Evolutionary conservation across 92 coral and sea anemone genomes (phyloP), one percentile per base, ranked within the genome.

Genomic region (Anthopleura xanthogrammica): DNA sequence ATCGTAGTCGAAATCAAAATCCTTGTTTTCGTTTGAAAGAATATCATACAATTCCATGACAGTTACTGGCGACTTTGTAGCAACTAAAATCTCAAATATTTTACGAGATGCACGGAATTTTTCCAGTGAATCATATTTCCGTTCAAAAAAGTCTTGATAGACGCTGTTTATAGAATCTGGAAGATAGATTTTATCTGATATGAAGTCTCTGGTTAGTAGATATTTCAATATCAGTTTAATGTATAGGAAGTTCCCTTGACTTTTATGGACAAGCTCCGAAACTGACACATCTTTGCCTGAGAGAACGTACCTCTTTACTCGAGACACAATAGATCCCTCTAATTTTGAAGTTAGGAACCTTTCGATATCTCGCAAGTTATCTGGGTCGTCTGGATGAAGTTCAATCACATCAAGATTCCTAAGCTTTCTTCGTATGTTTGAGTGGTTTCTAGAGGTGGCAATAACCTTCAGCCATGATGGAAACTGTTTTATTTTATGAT

Each of bases 191-290:
- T 81, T 74, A 52, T 84, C 87, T 3, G 52, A 55, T 3, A 77
- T 11, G 24, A 68, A 62, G 72, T 64, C 50, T 22, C 82, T 75
- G 3, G 77, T 43, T 50, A 36, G 66, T 76, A 79, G 70, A 70
- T 83, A 84, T 42, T 89, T 56, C 55, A 88, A 83, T 73, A 90
- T 85, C 29, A 85, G 88, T 41, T 89, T 93, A 4, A 85, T 92
- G 62, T 88, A 91, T 17, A 88, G 76, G 75, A 93, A 93, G 41
- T 93, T 93, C 0, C 97, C 97, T 77, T 93, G 87, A 75, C 91
- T 88, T 50, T 87, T 87, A 9, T 66, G 57, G n/a, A 84, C 74
- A 68, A 90, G 22, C 60, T 52, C 56, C 57, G 58, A 77, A 43
- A 85, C 85, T 65, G 76, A 66, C n/a, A 60, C 19, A 55, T 60